A percentile compares a stretch with the other conserved stretches of the same genome.
Evolutionary conservation across 1,140 invertebrate species (phyloP).

Genomic region (Armadillidium nasatum): DNA sequence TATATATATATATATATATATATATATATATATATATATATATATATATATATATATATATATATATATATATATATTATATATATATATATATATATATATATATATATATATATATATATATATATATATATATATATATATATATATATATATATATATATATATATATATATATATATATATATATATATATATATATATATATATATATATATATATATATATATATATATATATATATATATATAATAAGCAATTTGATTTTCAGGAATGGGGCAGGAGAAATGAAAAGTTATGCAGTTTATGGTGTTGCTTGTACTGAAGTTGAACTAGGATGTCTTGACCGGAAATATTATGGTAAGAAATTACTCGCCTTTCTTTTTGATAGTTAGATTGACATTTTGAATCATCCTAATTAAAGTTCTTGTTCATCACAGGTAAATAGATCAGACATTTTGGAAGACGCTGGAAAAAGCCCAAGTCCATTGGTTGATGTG

Average conservation of each 20-base stretch:
- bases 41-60: no score
- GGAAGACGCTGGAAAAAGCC: constrained; percentile 68
- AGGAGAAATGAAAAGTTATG: constrained; percentile 56
- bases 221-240: constrained; percentile 10
- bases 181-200: no score
- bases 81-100: no score
- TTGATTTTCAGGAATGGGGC: constrained; percentile 20
- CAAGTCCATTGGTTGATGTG: constrained; percentile 72
- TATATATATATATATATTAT: neutral
- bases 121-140: no score
- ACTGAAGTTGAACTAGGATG: constrained; percentile 67
- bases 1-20: no score
- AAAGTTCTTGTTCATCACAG: constrained; percentile 57
- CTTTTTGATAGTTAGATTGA: constrained; percentile 41
- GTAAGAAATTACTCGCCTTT: constrained; percentile 14
- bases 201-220: neutral
- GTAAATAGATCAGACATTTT: constrained; percentile 63
- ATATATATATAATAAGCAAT: neutral
- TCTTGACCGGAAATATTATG: constrained; percentile 62
- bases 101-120: no score
- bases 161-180: no score
- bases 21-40: no score
- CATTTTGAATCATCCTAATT: constrained; percentile 53
- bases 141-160: no score
- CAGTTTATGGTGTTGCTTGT: constrained; percentile 59